Percentiles rank a stretch among this genome's conserved stretches.
Evolutionary conservation across 2,113 vertebrate species (phyloP).

Genomic region (Paramormyrops kingsleyae): DNA sequence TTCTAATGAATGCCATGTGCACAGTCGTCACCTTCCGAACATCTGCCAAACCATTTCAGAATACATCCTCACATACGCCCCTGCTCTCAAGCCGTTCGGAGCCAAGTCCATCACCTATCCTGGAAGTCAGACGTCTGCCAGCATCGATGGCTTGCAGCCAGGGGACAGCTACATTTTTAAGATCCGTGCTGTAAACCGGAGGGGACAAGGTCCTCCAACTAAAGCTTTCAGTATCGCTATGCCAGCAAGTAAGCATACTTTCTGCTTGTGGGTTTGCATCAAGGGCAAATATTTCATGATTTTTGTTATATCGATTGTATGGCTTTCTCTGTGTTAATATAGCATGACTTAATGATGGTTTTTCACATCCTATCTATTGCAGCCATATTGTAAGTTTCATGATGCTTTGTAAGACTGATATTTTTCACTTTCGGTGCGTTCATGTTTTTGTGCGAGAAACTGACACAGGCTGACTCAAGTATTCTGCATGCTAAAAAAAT

Average conservation of each 20-base stretch:
- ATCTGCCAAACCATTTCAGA: constrained; percentile 79
- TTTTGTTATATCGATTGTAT: background rate
- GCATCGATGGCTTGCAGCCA: constrained; percentile 81
- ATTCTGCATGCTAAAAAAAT: constrained; percentile 6
- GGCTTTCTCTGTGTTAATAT: background rate
- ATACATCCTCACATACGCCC: constrained; percentile 95
- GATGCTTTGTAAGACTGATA: background rate
- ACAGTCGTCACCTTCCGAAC: constrained; percentile 62
- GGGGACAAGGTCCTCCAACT: constrained; percentile 86
- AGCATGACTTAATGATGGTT: background rate
- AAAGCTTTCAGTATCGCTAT: constrained; percentile 82
- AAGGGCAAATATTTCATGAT: background rate
- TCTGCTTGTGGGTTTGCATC: constrained; percentile 11
- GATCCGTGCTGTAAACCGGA: constrained; percentile 87
- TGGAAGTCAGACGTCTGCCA: constrained; percentile 74
- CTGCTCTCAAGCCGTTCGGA: constrained; percentile 93
- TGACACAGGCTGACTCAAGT: background rate
- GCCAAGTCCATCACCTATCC: constrained; percentile 83
- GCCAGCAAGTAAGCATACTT: constrained; percentile 73
- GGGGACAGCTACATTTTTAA: constrained; percentile 96
- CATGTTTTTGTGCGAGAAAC: background rate
- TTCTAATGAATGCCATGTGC: constrained; percentile 47
- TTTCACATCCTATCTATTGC: background rate
- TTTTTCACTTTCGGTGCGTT: background rate
- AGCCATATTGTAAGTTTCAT: background rate